Conservation (phyloP, 2,797 vertebrate species). For the Microhierax caerulescens region DNA sequence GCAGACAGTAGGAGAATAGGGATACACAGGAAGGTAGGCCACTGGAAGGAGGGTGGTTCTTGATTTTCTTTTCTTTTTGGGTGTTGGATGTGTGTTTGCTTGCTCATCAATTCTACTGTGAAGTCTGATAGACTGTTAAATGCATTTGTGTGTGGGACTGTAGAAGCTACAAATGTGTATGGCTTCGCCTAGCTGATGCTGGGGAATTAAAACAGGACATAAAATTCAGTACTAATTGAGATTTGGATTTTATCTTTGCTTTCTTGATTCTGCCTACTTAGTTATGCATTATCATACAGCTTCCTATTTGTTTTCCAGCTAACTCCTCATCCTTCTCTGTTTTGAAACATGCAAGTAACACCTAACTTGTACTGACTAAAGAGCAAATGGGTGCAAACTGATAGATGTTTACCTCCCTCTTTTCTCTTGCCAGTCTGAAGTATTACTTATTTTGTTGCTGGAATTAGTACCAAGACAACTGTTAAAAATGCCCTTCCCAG, state of each 20-base stretch:
- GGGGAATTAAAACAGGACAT: background rate
- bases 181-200: background rate
- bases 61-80: background rate
- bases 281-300: accelerated
- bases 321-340: background rate
- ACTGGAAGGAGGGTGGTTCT: background rate
- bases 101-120: background rate
- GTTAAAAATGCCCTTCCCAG: background rate
- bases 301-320: background rate
- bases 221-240: background rate
- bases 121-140: background rate
- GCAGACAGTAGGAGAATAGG: background rate
- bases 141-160: background rate
- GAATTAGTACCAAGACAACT: background rate
- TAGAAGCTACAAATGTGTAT: background rate
- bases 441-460: background rate
- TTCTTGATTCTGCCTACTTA: background rate
- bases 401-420: background rate
- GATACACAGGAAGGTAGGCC: background rate
- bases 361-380: background rate
- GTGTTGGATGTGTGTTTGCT: background rate
- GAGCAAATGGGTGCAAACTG: background rate
- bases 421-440: background rate
- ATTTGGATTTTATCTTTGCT: background rate
- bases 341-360: background rate